A percentile compares a stretch with the other conserved stretches of the same genome.
Evolutionary conservation across 2,797 vertebrate genomes (phyloP).

Genomic region (Siniperca undulata): DNA sequence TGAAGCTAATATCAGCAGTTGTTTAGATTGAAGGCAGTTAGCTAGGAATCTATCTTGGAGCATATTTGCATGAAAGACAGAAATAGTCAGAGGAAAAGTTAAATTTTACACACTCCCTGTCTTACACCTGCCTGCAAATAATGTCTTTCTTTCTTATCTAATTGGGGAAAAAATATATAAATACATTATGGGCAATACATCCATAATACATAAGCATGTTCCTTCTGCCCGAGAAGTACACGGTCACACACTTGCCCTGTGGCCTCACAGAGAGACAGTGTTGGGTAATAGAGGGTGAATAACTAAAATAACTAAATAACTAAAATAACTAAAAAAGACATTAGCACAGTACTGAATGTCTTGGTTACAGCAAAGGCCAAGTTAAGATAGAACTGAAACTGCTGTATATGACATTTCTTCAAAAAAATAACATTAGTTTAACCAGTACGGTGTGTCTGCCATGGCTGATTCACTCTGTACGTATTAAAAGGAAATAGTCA

Average conservation of each 20-base stretch:
- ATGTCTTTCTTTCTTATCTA: not conserved
- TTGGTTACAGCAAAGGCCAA: not conserved
- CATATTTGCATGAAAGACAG: not conserved
- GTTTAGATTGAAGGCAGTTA: too few species aligned
- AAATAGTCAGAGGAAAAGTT: not conserved
- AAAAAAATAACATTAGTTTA: not conserved
- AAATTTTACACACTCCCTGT: not conserved
- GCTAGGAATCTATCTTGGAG: too few species aligned
- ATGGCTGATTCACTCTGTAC: not conserved
- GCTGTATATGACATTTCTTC: not conserved
- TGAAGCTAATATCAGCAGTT: too few species aligned
- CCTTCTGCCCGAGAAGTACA: not conserved
- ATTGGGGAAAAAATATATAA: not conserved
- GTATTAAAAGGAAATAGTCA: not conserved
- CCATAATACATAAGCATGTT: conserved; percentile 5
- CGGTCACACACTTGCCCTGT: not conserved
- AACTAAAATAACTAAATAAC: too few species aligned
- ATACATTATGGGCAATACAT: conserved; percentile 1
- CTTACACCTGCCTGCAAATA: not conserved
- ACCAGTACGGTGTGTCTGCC: not conserved
- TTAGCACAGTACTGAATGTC: not conserved
- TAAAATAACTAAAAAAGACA: not conserved
- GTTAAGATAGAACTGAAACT: not conserved
- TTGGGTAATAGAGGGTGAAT: not conserved
- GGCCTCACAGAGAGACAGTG: not conserved